A percentile compares a stretch with the other conserved stretches of the same genome.
phyloP scores from a whole-genome alignment of 2,888 invertebrate species.

The Megalurothrips usitatus region DNA sequence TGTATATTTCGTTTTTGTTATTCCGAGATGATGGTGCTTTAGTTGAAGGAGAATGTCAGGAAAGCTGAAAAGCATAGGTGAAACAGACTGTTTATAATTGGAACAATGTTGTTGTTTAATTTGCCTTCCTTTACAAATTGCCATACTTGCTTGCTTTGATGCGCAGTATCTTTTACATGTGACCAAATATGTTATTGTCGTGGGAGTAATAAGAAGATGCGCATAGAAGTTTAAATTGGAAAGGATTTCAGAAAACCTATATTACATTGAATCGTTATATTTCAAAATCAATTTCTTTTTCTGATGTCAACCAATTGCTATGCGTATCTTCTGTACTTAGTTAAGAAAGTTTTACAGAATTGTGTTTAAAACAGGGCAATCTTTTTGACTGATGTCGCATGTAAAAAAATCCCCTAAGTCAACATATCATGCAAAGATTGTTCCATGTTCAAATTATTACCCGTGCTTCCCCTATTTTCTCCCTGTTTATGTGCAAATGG shows the following conservation, averaged over 20 bases:
- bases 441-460: neutral
- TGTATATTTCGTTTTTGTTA: too few relatives aligned
- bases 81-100: neutral
- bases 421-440: constrained; percentile 3
- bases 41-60: neutral
- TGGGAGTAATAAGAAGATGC: too few relatives aligned
- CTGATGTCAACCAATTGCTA: too few relatives aligned
- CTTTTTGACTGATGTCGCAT: neutral
- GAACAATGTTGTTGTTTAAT: too few relatives aligned
- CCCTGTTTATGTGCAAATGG: too few relatives aligned
- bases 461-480: neutral
- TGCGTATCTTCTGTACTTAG: neutral
- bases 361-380: neutral
- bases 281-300: neutral
- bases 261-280: neutral
- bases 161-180: too few relatives aligned
- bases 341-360: neutral
- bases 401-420: neutral
- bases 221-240: too few relatives aligned
- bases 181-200: too few relatives aligned
- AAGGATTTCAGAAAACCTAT: too few relatives aligned
- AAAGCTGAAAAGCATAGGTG: neutral
- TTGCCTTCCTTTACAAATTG: too few relatives aligned
- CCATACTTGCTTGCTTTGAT: too few relatives aligned
- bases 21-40: neutral